phyloP scores from a whole-genome alignment of 2,797 vertebrate species.

The Myotis myotis region DNA sequence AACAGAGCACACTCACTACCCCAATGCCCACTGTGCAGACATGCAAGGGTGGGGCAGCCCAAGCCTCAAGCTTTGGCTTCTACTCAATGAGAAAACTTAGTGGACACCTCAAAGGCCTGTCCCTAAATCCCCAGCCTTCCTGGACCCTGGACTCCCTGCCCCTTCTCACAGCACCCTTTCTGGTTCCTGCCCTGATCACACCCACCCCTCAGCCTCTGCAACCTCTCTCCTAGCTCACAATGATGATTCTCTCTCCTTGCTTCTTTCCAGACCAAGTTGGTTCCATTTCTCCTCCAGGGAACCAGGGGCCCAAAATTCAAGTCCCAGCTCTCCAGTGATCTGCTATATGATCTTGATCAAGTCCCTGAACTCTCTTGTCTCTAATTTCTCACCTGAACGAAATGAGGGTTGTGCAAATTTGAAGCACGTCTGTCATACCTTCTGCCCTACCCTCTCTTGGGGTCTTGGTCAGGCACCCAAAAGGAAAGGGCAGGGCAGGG shows the following conservation, averaged over 20 bases:
- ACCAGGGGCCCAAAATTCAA: not conserved
- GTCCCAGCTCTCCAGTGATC: not conserved
- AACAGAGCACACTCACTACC: not conserved
- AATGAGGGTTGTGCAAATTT: not conserved
- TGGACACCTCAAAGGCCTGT: not conserved
- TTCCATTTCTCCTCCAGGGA: not conserved
- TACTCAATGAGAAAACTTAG: not conserved
- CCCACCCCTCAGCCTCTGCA: not conserved
- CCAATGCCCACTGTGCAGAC: not conserved
- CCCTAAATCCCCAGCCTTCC: not conserved
- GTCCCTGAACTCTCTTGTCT: not conserved
- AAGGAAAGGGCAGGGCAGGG: not conserved
- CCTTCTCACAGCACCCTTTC: not conserved
- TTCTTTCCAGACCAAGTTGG: not conserved
- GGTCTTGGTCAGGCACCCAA: not conserved
- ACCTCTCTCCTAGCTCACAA: not conserved
- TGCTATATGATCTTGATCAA: not conserved
- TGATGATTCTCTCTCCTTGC: too few species aligned
- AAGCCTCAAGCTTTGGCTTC: slow-evolving; percentile 39
- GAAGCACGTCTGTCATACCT: not conserved
- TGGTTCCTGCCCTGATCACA: not conserved
- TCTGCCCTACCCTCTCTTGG: not conserved
- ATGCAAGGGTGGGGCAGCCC: not conserved
- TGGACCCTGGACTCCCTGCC: not conserved
- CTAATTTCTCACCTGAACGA: not conserved